These are phyloP conservation scores for Podarcis lilfordi DNA, from an alignment of 2,797 vertebrate species.

Conservation along the genomic window DNA sequence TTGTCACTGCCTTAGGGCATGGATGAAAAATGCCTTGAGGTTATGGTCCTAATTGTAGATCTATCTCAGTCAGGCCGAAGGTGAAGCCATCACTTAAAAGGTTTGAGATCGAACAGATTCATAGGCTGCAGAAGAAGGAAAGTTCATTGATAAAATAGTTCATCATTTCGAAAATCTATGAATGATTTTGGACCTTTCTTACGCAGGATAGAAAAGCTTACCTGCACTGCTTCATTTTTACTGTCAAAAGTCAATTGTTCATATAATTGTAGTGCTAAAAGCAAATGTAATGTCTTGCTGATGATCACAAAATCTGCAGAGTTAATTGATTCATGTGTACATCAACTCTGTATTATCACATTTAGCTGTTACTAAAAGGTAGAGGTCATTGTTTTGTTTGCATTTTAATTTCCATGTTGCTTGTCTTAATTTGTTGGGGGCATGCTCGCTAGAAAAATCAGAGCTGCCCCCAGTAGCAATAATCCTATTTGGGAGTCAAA, in stretches of 20 bases:
- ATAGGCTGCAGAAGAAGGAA: not conserved
- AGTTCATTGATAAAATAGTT: not conserved
- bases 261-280: not conserved
- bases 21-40: not conserved
- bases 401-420: not conserved
- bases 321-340: not conserved
- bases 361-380: not conserved
- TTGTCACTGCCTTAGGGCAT: not conserved
- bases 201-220: not conserved
- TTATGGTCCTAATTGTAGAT: not conserved
- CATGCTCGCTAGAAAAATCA: not conserved
- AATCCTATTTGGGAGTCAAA: not conserved
- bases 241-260: conserved; percentile 10
- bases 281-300: not conserved
- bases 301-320: not conserved
- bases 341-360: not conserved
- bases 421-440: not conserved
- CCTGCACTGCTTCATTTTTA: conserved; percentile 9
- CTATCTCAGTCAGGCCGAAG: not conserved
- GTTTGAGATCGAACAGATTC: conserved; percentile 9
- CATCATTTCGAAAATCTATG: not conserved
- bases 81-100: not conserved
- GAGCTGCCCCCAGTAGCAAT: not conserved
- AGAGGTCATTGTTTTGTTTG: not conserved
- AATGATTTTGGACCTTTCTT: not conserved